These are phyloP conservation scores for Neolamprologus sp. DNA, from an alignment of 2,113 vertebrate species.

Conservation along the genomic window DNA sequence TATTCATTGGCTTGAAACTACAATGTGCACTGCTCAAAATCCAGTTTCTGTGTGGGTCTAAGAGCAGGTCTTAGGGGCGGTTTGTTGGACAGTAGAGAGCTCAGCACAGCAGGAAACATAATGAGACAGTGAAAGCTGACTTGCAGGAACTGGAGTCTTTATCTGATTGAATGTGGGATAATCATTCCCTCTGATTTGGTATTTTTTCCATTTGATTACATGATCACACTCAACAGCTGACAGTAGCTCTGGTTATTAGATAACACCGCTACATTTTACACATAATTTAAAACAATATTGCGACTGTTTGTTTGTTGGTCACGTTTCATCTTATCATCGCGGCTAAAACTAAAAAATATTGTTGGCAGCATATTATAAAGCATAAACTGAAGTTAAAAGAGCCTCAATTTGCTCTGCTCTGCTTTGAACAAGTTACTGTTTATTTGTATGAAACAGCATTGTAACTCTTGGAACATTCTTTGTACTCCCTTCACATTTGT, in stretches of 20 bases:
- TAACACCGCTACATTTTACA: not conserved
- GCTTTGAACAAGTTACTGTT: not conserved
- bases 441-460: not conserved
- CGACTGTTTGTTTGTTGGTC: not conserved
- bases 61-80: not conserved
- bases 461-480: not conserved
- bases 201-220: not conserved
- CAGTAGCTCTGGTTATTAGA: not conserved
- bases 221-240: not conserved
- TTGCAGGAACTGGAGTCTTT: not conserved
- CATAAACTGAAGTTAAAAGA: not conserved
- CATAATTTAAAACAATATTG: not conserved
- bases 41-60: not conserved
- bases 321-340: not conserved
- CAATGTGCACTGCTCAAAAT: not conserved
- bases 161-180: not conserved
- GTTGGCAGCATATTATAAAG: not conserved
- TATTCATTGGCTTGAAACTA: not conserved
- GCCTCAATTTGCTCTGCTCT: too few relatives aligned
- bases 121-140: not conserved
- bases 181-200: not conserved
- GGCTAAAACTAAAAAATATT: not conserved
- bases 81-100: not conserved
- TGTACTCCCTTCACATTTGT: not conserved
- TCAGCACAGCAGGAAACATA: not conserved